A percentile compares a stretch with the other conserved stretches of the same genome.
phyloP scores from a whole-genome alignment of 2,113 vertebrate genomes.

The Ophthalmolycus amberensis region DNA sequence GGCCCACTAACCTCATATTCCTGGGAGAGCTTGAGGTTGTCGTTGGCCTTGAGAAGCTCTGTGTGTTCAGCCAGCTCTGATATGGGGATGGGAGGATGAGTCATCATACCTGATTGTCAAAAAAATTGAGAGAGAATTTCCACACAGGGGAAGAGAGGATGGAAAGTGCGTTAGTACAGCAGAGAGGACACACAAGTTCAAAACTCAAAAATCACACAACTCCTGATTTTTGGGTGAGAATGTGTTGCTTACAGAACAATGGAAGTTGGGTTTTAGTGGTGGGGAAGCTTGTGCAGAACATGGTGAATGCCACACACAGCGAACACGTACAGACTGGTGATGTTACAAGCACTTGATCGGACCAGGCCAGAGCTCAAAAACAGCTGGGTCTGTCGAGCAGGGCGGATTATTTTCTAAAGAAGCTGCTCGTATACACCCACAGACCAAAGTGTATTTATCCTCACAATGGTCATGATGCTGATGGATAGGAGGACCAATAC shows the following conservation, averaged over 20 bases:
- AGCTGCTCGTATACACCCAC: slow-evolving; percentile 1
- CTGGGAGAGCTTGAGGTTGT: slow-evolving; percentile 98
- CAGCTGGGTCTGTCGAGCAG: background rate
- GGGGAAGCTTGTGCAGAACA: slow-evolving; percentile 69
- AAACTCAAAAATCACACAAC: background rate
- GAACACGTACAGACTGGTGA: slow-evolving; percentile 35
- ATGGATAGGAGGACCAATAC: background rate
- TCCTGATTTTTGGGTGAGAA: background rate
- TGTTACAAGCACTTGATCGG: slow-evolving; percentile 43
- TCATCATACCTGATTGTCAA: slow-evolving; percentile 92
- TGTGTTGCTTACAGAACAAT: slow-evolving; percentile 45
- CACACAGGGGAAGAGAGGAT: slow-evolving; percentile 24
- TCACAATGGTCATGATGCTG: background rate
- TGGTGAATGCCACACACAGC: slow-evolving; percentile 48
- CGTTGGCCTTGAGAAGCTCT: slow-evolving; percentile 96
- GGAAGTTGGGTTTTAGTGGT: slow-evolving; percentile 65
- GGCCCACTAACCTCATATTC: slow-evolving; percentile 93
- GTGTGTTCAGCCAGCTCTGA: slow-evolving; percentile 96
- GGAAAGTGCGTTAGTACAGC: slow-evolving; percentile 26
- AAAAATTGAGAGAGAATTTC: slow-evolving; percentile 39
- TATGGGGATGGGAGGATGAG: slow-evolving; percentile 95
- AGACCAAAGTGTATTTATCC: slow-evolving; percentile 24
- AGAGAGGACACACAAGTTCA: background rate
- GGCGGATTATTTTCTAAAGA: slow-evolving; percentile 29
- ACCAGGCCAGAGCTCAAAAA: slow-evolving; percentile 80